phyloP scores from a whole-genome alignment of 2,888 invertebrate species.

The Ischnura elegans region DNA sequence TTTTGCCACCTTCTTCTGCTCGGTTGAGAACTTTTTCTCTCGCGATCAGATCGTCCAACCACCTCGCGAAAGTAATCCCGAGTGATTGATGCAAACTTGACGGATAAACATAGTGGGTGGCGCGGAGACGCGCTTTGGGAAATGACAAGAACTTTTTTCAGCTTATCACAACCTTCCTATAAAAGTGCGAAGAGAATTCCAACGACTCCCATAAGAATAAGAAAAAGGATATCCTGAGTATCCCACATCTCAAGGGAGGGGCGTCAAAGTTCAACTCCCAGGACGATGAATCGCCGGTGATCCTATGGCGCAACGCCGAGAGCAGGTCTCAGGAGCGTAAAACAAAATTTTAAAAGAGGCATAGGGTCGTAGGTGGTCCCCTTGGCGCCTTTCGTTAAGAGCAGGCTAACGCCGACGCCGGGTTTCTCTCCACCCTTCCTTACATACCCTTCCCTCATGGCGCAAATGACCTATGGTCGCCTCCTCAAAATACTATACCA shows the following conservation, averaged over 20 bases:
- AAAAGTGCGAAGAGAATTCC: background rate
- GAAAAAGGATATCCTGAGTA: background rate
- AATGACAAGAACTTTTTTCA: background rate
- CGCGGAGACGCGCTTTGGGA: background rate
- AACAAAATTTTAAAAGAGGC: background rate
- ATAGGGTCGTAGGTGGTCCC: too few relatives aligned
- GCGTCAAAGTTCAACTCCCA: background rate
- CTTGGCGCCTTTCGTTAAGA: too few relatives aligned
- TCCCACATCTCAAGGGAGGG: background rate
- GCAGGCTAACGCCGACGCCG: too few relatives aligned
- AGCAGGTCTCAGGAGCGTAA: background rate
- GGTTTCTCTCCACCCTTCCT: too few relatives aligned
- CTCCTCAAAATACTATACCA: too few relatives aligned
- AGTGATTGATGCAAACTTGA: background rate
- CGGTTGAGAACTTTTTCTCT: too few relatives aligned
- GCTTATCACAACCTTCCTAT: background rate
- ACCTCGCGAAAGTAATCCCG: too few relatives aligned
- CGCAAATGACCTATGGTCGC: too few relatives aligned
- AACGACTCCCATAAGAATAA: background rate
- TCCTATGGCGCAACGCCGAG: background rate
- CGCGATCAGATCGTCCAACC: too few relatives aligned
- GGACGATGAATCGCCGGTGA: background rate
- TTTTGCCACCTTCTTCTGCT: too few relatives aligned
- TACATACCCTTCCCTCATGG: too few relatives aligned
- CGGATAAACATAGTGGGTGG: background rate